These are phyloP conservation scores for Metopia argyrocephala DNA, from an alignment of 2,888 invertebrate genomes.

Conservation along the genomic window DNA sequence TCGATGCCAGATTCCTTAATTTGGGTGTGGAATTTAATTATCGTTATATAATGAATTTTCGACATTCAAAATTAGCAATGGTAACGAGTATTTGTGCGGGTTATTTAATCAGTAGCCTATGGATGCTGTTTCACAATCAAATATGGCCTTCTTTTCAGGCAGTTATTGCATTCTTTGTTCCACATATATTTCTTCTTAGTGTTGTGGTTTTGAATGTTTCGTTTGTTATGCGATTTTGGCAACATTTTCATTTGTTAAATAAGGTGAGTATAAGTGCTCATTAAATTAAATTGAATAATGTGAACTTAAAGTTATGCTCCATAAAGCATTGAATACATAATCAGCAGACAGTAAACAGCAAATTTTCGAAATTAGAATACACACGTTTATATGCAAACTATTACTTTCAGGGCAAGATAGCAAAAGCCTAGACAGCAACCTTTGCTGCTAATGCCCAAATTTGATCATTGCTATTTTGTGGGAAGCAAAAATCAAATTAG, in stretches of 20 bases:
- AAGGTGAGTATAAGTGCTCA: conserved; percentile 73
- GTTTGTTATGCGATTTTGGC: conserved; percentile 71
- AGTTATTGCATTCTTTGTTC: conserved; percentile 75
- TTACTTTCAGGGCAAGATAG: too few species aligned
- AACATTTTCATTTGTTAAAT: conserved; percentile 73
- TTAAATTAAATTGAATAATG: background rate
- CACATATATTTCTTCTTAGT: conserved; percentile 74
- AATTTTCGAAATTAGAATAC: too few species aligned
- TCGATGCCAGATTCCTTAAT: conserved; percentile 69
- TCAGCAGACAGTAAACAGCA: too few species aligned
- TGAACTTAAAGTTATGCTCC: too few species aligned
- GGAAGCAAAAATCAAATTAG: too few species aligned
- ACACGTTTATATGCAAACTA: too few species aligned
- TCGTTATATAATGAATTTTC: conserved; percentile 69
- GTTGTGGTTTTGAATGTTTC: conserved; percentile 73
- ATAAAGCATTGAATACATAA: too few species aligned
- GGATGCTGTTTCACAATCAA: conserved; percentile 72
- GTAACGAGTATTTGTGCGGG: conserved; percentile 69
- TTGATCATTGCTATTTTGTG: too few species aligned
- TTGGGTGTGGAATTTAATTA: conserved; percentile 75
- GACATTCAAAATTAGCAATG: conserved; percentile 69
- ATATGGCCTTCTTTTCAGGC: conserved; percentile 75
- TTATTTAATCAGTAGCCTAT: conserved; percentile 73
- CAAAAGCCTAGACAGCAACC: too few species aligned
- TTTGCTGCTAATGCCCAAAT: too few species aligned